Conservation (phyloP, 2,888 invertebrate species). For the Lasioglossum leucozonium region DNA sequence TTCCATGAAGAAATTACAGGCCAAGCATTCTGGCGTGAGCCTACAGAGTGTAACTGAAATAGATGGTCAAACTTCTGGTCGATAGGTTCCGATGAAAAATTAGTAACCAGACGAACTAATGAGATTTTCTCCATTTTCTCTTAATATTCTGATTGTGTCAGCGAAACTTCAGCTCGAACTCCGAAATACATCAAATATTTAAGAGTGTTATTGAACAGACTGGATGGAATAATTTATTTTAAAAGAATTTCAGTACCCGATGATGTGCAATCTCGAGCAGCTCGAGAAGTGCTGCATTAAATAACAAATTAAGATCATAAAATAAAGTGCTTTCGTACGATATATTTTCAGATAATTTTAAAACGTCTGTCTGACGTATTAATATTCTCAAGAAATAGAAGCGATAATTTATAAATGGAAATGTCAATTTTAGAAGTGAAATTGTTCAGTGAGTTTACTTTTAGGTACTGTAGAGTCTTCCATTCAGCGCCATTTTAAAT, state of each 20-base stretch:
- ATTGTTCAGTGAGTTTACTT: not conserved
- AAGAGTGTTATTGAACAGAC: not conserved
- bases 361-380: too few relatives aligned
- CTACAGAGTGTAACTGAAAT: constrained; percentile 4
- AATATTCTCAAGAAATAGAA: too few relatives aligned
- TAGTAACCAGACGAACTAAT: not conserved
- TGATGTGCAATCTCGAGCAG: not conserved
- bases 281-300: too few relatives aligned
- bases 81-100: not conserved
- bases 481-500: too few relatives aligned
- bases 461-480: not conserved
- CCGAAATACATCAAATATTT: not conserved
- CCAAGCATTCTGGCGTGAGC: constrained; percentile 14
- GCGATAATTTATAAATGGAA: too few relatives aligned
- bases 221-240: not conserved
- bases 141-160: not conserved
- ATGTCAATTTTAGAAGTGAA: not conserved
- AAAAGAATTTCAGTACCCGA: not conserved
- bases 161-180: not conserved
- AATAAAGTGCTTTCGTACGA: not conserved
- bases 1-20: constrained; percentile 30
- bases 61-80: constrained; percentile 1
- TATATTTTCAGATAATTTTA: too few relatives aligned
- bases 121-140: not conserved
- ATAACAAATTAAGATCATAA: not conserved